A percentile compares a stretch with the other conserved stretches of the same genome.
Conservation (phyloP, 2,113 vertebrate genomes). For the Motacilla tschutschensis region DNA sequence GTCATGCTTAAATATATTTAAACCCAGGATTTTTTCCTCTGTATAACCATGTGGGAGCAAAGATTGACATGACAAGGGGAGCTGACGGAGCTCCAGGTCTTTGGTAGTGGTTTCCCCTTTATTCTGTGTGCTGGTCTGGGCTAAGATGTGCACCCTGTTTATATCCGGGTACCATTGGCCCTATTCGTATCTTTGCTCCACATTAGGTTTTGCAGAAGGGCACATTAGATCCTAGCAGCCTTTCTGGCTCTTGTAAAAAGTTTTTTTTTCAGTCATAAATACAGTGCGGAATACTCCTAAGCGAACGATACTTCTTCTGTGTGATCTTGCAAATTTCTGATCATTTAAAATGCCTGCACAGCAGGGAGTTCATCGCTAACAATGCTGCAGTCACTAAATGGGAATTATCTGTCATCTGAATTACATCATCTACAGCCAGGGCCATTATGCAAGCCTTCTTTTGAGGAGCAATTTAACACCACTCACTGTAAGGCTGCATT, state of each 20-base stretch:
- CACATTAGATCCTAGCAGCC: background rate
- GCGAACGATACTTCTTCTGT: background rate
- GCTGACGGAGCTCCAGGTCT: background rate
- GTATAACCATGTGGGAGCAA: background rate
- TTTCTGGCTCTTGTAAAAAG: background rate
- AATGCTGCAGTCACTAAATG: slow-evolving; percentile 29
- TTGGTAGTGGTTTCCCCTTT: background rate
- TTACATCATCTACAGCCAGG: slow-evolving; percentile 33
- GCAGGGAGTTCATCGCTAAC: background rate
- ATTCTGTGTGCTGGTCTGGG: background rate
- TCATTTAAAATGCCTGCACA: background rate
- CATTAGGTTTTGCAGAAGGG: background rate
- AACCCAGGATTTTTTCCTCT: background rate
- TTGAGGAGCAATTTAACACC: slow-evolving; percentile 27
- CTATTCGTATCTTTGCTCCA: background rate
- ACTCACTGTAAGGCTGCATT: slow-evolving; percentile 14
- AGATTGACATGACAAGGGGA: background rate
- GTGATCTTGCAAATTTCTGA: background rate
- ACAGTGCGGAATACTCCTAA: background rate
- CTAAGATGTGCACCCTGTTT: background rate
- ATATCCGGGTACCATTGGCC: accelerated
- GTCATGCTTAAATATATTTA: background rate
- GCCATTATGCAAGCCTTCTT: slow-evolving; percentile 20
- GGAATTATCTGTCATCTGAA: slow-evolving; percentile 38
- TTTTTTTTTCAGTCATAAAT: background rate